Conservation (phyloP, 1,140 invertebrate species). For the Vanessa atalanta region DNA sequence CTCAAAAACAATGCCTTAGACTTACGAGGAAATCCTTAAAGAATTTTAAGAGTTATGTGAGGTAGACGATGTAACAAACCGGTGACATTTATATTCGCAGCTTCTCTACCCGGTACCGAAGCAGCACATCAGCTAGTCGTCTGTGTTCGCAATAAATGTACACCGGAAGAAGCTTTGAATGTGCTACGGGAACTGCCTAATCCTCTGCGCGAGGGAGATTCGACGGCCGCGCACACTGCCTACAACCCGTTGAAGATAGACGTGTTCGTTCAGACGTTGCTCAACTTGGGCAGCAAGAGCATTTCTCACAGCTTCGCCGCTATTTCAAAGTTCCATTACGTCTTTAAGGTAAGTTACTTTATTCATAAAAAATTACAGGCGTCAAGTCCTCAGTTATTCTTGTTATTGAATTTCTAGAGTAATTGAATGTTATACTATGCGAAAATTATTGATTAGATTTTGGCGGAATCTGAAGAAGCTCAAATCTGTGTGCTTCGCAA, state of each 20-base stretch:
- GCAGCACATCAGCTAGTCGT: conserved; percentile 92
- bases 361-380: no score
- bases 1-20: no score
- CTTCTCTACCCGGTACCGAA: conserved; percentile 89
- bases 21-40: no score
- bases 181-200: conserved; percentile 93
- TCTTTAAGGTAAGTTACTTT: conserved; percentile 87
- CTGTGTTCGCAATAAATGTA: conserved; percentile 93
- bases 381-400: no score
- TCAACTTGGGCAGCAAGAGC: conserved; percentile 97
- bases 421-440: neutral
- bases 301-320: conserved; percentile 99
- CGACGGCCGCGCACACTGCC: conserved; percentile 77
- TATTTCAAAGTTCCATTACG: conserved; percentile 97
- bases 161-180: conserved; percentile 94
- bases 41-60: no score
- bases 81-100: conserved; percentile 69
- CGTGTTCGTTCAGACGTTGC: conserved; percentile 96
- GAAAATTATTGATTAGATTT: conserved; percentile 72
- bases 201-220: conserved; percentile 84
- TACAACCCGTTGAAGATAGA: conserved; percentile 97
- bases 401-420: neutral
- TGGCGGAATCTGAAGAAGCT: conserved; percentile 96
- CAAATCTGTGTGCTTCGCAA: conserved; percentile 97
- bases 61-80: neutral